Evolutionary conservation across 2,113 vertebrate species (phyloP).

Genomic region (Tretioscincus oriximinensis): DNA sequence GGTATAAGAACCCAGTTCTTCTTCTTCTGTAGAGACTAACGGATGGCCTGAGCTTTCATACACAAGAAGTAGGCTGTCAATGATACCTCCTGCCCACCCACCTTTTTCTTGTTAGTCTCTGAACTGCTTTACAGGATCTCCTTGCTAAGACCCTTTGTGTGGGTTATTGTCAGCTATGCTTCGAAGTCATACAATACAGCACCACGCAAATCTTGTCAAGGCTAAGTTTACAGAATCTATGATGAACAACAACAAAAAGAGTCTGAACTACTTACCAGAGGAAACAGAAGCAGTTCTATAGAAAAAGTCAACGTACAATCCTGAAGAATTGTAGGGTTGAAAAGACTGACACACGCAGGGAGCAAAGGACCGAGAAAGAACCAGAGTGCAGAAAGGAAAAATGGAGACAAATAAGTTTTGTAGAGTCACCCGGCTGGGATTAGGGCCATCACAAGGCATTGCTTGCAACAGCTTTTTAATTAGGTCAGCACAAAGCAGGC

Average conservation of each 20-base stretch:
- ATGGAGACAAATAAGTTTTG: slow-evolving; percentile 66
- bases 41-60: too few relatives aligned
- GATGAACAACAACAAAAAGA: background rate
- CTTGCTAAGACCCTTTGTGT: too few relatives aligned
- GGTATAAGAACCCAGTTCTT: too few relatives aligned
- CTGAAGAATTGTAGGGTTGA: background rate
- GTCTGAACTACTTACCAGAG: slow-evolving; percentile 52
- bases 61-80: too few relatives aligned
- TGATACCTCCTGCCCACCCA: too few relatives aligned
- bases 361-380: background rate
- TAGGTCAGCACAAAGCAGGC: slow-evolving; percentile 73
- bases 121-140: too few relatives aligned
- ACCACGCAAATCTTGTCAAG: too few relatives aligned
- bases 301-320: background rate
- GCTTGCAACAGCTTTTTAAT: slow-evolving; percentile 74
- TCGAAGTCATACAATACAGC: too few relatives aligned
- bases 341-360: slow-evolving; percentile 15
- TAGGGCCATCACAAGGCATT: slow-evolving; percentile 87
- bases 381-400: slow-evolving; percentile 35
- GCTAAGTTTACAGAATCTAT: background rate
- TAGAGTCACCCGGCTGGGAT: slow-evolving; percentile 78
- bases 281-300: background rate
- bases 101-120: too few relatives aligned
- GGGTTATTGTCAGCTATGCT: too few relatives aligned
- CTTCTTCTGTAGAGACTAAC: too few relatives aligned